Evolutionary conservation across 1,140 invertebrate species (phyloP), one percentile per base, ranked within the genome.

Genomic region (Vollenhovia emeryi): DNA sequence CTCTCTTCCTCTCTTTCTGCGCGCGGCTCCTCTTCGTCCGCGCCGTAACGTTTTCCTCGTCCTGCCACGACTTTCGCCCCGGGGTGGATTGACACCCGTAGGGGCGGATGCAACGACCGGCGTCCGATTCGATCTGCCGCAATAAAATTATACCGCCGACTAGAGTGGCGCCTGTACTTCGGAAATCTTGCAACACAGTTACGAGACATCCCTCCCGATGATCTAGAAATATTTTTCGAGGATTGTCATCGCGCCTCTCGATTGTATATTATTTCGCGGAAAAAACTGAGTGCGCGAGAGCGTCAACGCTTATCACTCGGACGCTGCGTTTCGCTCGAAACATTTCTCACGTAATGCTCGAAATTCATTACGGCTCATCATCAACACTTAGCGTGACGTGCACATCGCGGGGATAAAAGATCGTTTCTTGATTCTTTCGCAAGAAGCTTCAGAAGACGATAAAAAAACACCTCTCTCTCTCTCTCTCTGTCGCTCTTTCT

Each of bases 141-240:
- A 82, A 83, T 86, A 86, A 82, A 86, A 86, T 86, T 86, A 83
- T 78, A 68, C 64, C 73, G 48, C 45, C 79, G 75, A 85, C 84
- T 59, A 45, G 60, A 64, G 84, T 80, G 76, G 79, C 48, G 83
- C 78, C 78, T 80, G 76, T 69, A 36, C 50, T 40, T 36, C 57
- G 83, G 9, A 85, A 85, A 48, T 80, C 52, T 68, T 30, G 55
- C 43, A 24, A 33, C 33, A 33, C 33, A 9, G 8, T 33, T 50
- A 48, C 75, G 33, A 52, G 33, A 40, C 55, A 21, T 11, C 18
- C 27, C 3, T 18, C 21, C 0, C 40, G 40, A 66, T 64, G 15
- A 21, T 4, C 5, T 2, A 64, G 30, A 57, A 80, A 66, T 76
- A 66, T 52, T 79, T 79, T 48, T 27, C 64, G 66, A n/a, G n/a